Percentiles rank a stretch among this genome's conserved stretches.
Conservation (phyloP, 2,113 vertebrate species). For the Perca flavescens region DNA sequence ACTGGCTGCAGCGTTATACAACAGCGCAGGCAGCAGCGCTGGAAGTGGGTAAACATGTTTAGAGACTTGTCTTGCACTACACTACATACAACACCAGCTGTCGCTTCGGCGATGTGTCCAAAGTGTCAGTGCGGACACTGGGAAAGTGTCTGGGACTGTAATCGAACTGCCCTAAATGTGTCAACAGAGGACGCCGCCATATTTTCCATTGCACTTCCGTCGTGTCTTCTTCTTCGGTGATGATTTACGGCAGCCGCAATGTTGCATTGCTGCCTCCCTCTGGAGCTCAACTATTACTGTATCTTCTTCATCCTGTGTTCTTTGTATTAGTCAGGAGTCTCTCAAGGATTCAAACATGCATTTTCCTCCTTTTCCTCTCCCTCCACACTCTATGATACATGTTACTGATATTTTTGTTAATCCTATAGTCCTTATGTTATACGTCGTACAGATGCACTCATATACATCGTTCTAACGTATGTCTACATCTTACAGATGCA, state of each 20-base stretch:
- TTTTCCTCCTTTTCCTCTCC: too few species aligned
- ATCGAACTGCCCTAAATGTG: not conserved
- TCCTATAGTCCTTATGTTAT: too few species aligned
- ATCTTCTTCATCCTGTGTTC: too few species aligned
- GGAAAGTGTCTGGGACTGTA: accelerated
- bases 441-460: too few species aligned
- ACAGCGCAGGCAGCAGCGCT: not conserved
- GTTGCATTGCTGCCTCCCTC: not conserved
- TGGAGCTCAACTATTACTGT: too few species aligned
- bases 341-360: too few species aligned
- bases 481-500: too few species aligned
- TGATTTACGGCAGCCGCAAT: not conserved
- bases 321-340: too few species aligned
- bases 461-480: too few species aligned
- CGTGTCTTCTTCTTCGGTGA: slow-evolving; percentile 14
- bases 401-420: too few species aligned
- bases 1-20: accelerated
- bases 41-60: too few species aligned
- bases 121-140: not conserved
- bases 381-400: too few species aligned
- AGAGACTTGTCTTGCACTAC: slow-evolving; percentile 31
- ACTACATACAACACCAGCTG: not conserved
- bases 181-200: slow-evolving; percentile 32
- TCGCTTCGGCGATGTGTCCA: not conserved
- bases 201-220: slow-evolving; percentile 20